phyloP scores from a whole-genome alignment of 1,140 invertebrate genomes.

The Heterodera schachtii region DNA sequence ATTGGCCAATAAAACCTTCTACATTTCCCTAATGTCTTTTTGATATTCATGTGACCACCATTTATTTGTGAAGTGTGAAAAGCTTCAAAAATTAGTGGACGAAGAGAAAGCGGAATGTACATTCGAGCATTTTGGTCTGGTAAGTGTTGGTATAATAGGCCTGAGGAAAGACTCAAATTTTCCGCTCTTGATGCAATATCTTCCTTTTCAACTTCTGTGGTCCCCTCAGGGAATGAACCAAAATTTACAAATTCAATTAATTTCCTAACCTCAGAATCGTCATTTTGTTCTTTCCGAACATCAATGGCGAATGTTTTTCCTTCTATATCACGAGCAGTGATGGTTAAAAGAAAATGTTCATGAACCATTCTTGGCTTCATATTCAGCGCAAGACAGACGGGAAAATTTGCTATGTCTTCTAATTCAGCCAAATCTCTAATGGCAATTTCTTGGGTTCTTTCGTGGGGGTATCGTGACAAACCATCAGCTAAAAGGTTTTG shows the following conservation, averaged over 20 bases:
- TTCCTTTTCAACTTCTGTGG: conserved; percentile 1
- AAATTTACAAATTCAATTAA: conserved; percentile 6
- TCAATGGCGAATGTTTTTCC: conserved; percentile 4
- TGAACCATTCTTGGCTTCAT: no score
- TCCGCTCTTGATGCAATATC: not conserved
- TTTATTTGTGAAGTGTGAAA: conserved; percentile 21
- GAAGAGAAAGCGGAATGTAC: conserved; percentile 6
- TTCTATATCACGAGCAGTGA: not conserved
- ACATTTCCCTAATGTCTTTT: conserved; percentile 17
- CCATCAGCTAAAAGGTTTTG: conserved; percentile 4
- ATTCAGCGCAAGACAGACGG: no score
- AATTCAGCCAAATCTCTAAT: no score
- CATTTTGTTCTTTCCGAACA: conserved; percentile 17
- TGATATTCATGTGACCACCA: conserved; percentile 23
- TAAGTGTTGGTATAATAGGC: not conserved
- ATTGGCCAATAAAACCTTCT: conserved; percentile 1
- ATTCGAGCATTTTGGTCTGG: not conserved
- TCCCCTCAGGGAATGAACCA: not conserved
- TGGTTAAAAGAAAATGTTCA: no score
- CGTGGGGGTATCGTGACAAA: not conserved
- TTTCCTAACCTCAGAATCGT: not conserved
- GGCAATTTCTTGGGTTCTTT: no score
- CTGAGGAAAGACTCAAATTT: not conserved
- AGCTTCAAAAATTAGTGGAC: conserved; percentile 12
- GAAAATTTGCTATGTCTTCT: no score